Base-by-base conservation (phyloP, 2,113 vertebrate species). In the Misgurnus mizolepis region DNA sequence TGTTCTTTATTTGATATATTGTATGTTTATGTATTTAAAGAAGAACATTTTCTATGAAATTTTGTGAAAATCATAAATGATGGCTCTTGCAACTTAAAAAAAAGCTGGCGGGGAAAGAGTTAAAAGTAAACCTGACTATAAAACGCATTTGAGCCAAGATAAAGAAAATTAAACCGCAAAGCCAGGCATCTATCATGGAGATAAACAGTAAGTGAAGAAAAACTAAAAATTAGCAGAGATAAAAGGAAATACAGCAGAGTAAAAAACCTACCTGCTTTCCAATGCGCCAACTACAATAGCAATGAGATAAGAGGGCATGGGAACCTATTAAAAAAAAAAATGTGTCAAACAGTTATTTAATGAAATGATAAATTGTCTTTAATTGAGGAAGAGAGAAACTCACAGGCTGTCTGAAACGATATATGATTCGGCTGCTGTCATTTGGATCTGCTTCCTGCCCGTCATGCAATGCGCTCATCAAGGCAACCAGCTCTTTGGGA, bases 221-320 rank as follows among this genome's bases (percentile, higher is more conserved):
- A 47, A 5, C 45, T 5, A 6, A 47, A 10, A 47, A 34, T 34
- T 34, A 34, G 27, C 45, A 5, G 45, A 47, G 45, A 47, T 8
- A 47, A 47, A 47, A 10, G 6, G 2, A 47, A 47, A 10, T 47
- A 47, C 10, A 2, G 10, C 7, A 1, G 11, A 74, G 22, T 41
- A 67, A 5, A 68, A 50, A 18, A 18, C 7, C 90, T 86, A 99
- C 97, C 96, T 97, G 94, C 94, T 97, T 91, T 98, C 97, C 88
- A 99, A 89, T 80, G 93, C 95, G 68, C 97, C 97, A 64, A 96
- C 95, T 64, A 98, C 97, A 15, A 99, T 89, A 39, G 98, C 98
- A 34, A 99, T 93, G 88, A 99, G 90, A 87, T 98, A 99, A 74
- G 95, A 96, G 1, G 97, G 97, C 92, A 99, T 93, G 0, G 96